Conservation (phyloP, 1,140 invertebrate genomes). For the Leptinotarsa texana region DNA sequence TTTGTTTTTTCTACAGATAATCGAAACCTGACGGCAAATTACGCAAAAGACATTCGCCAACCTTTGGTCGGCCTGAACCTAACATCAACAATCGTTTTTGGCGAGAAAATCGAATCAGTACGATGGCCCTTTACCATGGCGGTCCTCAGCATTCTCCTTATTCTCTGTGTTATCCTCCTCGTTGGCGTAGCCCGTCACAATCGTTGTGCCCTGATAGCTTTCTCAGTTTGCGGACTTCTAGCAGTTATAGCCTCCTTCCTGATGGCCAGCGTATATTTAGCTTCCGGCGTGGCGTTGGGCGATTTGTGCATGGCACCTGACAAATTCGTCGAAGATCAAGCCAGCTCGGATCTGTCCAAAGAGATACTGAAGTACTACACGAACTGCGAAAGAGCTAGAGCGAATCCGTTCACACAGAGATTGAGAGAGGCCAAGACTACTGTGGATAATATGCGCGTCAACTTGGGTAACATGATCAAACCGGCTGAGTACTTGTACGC, state of each 20-base stretch:
- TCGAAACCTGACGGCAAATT: conserved; percentile 69
- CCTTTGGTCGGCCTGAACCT: conserved; percentile 72
- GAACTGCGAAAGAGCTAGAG: conserved; percentile 75
- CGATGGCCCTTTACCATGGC: conserved; percentile 82
- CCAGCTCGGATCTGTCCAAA: conserved; percentile 55
- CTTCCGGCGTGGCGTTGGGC: conserved; percentile 77
- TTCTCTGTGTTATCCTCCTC: conserved; percentile 78
- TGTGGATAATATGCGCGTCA: conserved; percentile 69
- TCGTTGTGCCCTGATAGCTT: conserved; percentile 81
- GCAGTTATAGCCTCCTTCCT: conserved; percentile 90
- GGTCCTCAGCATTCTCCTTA: conserved; percentile 73
- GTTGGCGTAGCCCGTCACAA: conserved; percentile 83
- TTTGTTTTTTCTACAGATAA: conserved; percentile 54
- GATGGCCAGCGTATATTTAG: conserved; percentile 77
- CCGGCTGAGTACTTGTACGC: conserved; percentile 65
- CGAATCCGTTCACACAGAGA: conserved; percentile 78
- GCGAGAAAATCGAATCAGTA: conserved; percentile 64
- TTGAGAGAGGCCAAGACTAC: conserved; percentile 75
- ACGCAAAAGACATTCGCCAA: conserved; percentile 72
- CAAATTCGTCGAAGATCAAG: conserved; percentile 52
- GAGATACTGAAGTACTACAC: conserved; percentile 81
- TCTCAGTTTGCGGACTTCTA: conserved; percentile 81
- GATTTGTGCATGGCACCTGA: conserved; percentile 78
- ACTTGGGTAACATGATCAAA: conserved; percentile 61
- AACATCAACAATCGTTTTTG: conserved; percentile 65